Evolutionary conservation across 1,140 invertebrate genomes (phyloP), one percentile per base, ranked within the genome.

Genomic region (Oryctes rhinoceros): DNA sequence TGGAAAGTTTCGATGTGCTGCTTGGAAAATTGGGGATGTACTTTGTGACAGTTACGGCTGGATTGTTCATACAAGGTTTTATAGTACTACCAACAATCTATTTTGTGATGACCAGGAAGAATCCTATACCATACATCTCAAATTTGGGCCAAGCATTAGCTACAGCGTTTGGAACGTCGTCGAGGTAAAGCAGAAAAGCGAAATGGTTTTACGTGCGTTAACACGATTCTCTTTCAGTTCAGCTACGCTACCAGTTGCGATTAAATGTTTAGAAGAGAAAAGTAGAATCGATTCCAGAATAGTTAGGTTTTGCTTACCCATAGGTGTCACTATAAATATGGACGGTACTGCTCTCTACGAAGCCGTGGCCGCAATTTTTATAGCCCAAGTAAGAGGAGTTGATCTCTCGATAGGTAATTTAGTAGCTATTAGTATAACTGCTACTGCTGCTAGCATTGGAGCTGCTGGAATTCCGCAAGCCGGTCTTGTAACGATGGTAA

Each of bases 391-490:
- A 37, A 90, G 93, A 82, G 88, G 91, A 59, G 87, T 93, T 6
- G 79, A 87, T 47, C 89, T 96, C 53, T 90, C 89, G 80, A 90
- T 95, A 78, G 94, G 94, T 1, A 90, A 93, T 81, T 90, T 86
- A 44, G 82, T 87, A 24, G 86, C 86, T 15, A 86, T 87, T 84
- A 95, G 94, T 87, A 92, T 96, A 65, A 95, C 95, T 4, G 93
- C 95, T n/a, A 96, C 94, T 10, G 92, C 94, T 62, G 96, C 96
- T 2, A 94, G 94, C 84, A 96, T 97, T 82, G 96, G 96, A 48
- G 95, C 96, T n/a, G 96, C 96, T 39, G 94, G 95, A 78, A 96
- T 97, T 78, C 96, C 96, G 1, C 94, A 96, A 85, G 95, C 95
- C 44, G 93, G 93, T 78, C 86, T 95, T 48, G 94, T 96, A 9